Evolutionary conservation across 2,113 vertebrate genomes (phyloP), one percentile per base, ranked within the genome.

Genomic region (Dolichallabes microphthalmus): DNA sequence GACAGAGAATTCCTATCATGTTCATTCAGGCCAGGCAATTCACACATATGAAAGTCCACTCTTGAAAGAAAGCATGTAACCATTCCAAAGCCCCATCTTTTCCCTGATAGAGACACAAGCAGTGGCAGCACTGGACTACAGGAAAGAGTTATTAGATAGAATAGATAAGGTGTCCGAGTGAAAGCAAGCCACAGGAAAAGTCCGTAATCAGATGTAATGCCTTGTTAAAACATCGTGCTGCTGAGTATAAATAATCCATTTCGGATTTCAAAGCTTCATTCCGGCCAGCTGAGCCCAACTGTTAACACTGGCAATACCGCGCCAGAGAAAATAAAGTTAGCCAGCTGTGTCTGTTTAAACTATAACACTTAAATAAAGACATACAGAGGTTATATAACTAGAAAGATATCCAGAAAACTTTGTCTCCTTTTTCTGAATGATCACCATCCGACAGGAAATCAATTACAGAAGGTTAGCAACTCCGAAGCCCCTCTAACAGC

Each of bases 1-100:
- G 86, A 91, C 88, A 92, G 58, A 80, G 20, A 80, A 92, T 91
- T 94, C 90, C 91, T 89, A 81, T 92, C 91, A 86, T 93, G 92
- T 93, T 91, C 90, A 82, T 92, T 93, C 90, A 92, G 86, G 89
- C 88, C 90, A 89, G 87, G 87, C 86, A 87, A 85, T 89, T 90
- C 88, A 88, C 86, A 86, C 88, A 89, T 90, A 87, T 90, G 88
- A 92, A 92, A 91, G 86, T 69, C 71, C 87, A 84, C 74, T 73
- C 57, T 45, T 0, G 39, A 79, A 83, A 64, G 22, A 45, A 50
- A 22, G 22, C 10, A 85, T 25, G 20, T 22, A 32, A 81, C 32
- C 3, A 39, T 27, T 61, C 19, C 5, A 81, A 85, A 20, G 12
- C 27, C 52, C 58, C 19, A 10, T 80, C 11, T 63, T 71, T 80